Percentiles rank a stretch among this genome's conserved stretches.
Conservation (phyloP, 2,113 vertebrate species). For the Cercopithecus mona region DNA sequence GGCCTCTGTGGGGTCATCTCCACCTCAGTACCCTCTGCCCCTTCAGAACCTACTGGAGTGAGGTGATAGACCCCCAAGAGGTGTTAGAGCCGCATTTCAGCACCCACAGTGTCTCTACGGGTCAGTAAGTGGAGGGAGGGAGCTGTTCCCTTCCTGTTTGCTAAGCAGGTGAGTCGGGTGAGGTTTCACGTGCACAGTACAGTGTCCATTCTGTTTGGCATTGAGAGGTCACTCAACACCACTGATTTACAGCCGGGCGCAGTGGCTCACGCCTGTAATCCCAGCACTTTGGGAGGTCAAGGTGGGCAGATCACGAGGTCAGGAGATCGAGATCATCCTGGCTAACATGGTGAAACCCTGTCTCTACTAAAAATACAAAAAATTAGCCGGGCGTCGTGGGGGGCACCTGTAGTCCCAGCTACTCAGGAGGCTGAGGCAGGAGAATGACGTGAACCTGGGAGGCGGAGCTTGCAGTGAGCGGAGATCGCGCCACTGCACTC, state of each 20-base stretch:
- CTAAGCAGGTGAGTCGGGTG: not conserved
- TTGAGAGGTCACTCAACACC: not conserved
- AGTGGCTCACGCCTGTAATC: no score
- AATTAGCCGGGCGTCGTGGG: no score
- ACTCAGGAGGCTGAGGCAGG: no score
- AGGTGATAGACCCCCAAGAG: not conserved
- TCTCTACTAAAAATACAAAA: no score
- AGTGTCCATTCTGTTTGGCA: not conserved
- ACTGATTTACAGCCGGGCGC: rapidly evolving
- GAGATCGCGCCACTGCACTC: no score
- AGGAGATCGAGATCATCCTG: no score
- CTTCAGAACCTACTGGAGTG: not conserved
- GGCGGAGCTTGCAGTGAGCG: no score
- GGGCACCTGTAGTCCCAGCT: no score
- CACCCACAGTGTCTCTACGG: rapidly evolving
- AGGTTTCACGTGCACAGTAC: rapidly evolving
- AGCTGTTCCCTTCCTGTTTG: not conserved
- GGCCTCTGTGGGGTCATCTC: not conserved
- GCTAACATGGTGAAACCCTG: no score
- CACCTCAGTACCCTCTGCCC: not conserved
- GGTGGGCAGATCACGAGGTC: no score
- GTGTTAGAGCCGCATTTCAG: not conserved
- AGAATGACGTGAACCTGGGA: no score
- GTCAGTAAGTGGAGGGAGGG: not conserved
- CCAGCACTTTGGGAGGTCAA: no score